Evolutionary conservation across 2,797 vertebrate species (phyloP).

Genomic region (Falco concolor): DNA sequence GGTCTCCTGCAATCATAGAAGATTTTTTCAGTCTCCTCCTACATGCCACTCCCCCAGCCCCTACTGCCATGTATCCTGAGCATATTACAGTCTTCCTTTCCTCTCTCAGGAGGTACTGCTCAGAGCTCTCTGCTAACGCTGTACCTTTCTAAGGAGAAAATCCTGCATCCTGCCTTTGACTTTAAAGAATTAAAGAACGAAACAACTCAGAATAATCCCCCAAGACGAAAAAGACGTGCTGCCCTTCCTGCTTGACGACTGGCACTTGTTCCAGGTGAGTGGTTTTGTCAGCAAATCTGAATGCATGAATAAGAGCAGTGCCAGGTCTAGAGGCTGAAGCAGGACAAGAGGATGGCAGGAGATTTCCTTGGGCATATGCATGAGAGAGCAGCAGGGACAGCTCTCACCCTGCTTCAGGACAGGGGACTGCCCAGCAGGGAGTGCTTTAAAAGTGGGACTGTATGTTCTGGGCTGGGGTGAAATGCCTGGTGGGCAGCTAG

Average conservation of each 20-base stretch:
- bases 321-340: background rate
- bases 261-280: conserved; percentile 46
- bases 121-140: conserved; percentile 10
- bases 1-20: conserved; percentile 33
- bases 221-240: background rate
- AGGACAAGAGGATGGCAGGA: background rate
- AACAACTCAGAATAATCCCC: background rate
- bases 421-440: background rate
- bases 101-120: conserved; percentile 41
- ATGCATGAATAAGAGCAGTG: background rate
- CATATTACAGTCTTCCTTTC: conserved; percentile 38
- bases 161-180: background rate
- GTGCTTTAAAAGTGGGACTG: background rate
- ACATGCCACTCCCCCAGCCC: conserved; percentile 44
- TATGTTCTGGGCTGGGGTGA: background rate
- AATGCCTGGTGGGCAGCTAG: background rate
- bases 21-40: conserved; percentile 61
- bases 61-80: conserved; percentile 12
- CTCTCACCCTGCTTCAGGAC: background rate
- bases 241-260: background rate
- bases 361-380: background rate
- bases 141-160: conserved; percentile 20
- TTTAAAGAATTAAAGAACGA: background rate
- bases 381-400: background rate
- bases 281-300: background rate